Percentiles rank a stretch among this genome's conserved stretches.
Evolutionary conservation across 1,140 invertebrate genomes (phyloP).

Genomic region (Macrobrachium nipponense): DNA sequence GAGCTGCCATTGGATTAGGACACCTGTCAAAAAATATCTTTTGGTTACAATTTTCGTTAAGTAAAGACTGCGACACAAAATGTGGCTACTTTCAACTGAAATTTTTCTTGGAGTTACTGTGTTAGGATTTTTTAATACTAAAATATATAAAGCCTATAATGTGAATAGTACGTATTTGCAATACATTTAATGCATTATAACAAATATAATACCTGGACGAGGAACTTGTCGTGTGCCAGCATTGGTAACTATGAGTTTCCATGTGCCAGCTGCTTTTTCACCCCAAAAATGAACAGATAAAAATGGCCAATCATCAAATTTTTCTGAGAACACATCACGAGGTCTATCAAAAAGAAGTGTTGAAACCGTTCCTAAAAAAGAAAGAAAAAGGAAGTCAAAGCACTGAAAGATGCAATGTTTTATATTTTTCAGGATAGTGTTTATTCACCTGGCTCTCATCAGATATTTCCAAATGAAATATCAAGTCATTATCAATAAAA

Average conservation of each 20-base stretch:
- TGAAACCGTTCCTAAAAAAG: conserved; percentile 82
- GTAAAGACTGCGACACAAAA: too few relatives aligned
- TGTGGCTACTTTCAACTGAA: not conserved
- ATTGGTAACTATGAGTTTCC: conserved; percentile 94
- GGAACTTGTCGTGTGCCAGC: conserved; percentile 85
- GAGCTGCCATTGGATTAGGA: conserved; percentile 91
- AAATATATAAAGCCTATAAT: too few relatives aligned
- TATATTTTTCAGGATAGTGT: not conserved
- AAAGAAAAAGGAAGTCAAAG: not conserved
- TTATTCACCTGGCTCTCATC: not conserved
- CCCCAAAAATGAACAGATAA: conserved; percentile 97
- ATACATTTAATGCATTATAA: conserved; percentile 43
- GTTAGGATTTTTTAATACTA: too few relatives aligned
- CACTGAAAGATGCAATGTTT: not conserved
- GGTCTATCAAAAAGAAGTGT: conserved; percentile 89
- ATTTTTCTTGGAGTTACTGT: too few relatives aligned
- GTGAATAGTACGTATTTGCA: too few relatives aligned
- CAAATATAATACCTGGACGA: conserved; percentile 71
- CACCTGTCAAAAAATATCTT: conserved; percentile 70
- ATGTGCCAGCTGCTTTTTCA: conserved; percentile 82
- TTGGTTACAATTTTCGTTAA: not conserved
- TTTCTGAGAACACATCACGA: conserved; percentile 89
- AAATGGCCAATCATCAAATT: conserved; percentile 98
- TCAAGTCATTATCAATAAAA: not conserved
- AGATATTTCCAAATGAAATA: too few relatives aligned